Percentiles rank a stretch among this genome's conserved stretches.
Evolutionary conservation across 2,888 invertebrate species (phyloP).

Genomic region (Zonitis immaculata): DNA sequence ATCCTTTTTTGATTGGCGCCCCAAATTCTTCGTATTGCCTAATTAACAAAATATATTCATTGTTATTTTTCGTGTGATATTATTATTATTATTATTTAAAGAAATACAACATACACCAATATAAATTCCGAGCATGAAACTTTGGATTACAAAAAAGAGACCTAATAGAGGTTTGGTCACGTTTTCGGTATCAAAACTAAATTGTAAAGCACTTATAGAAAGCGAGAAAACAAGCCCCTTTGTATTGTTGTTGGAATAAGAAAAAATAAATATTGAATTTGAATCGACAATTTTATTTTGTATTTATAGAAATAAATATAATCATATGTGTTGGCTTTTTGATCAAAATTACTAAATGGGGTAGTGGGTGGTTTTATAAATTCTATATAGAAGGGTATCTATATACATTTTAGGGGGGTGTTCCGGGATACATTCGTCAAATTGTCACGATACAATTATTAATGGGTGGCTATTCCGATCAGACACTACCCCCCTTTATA

Average conservation of each 20-base stretch:
- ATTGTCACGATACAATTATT: conserved; percentile 47
- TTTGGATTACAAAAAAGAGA: conserved; percentile 40
- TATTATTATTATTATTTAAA: not conserved
- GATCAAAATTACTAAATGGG: not conserved
- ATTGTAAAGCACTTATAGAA: conserved; percentile 34
- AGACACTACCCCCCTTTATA: conserved; percentile 42
- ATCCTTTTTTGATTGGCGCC: conserved; percentile 52
- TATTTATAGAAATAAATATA: no score
- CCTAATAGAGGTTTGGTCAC: conserved; percentile 38
- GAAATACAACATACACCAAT: conserved; percentile 4
- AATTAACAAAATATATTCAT: no score
- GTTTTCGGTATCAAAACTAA: conserved; percentile 38
- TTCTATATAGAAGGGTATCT: not conserved
- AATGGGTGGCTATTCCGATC: conserved; percentile 43
- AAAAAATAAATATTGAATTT: conserved; percentile 5
- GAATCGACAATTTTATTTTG: no score
- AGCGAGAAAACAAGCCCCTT: conserved; percentile 20
- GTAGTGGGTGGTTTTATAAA: not conserved
- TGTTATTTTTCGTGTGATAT: no score
- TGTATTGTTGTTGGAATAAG: conserved; percentile 5
- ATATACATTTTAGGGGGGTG: conserved; percentile 49
- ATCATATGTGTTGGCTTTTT: not conserved
- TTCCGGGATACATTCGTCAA: conserved; percentile 50
- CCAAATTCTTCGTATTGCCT: conserved; percentile 67
- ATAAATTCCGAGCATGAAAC: conserved; percentile 34